A percentile compares a stretch with the other conserved stretches of the same genome.
Conservation (phyloP, 92 coral and sea anemone genomes). For the Palythoa heliodiscus region DNA sequence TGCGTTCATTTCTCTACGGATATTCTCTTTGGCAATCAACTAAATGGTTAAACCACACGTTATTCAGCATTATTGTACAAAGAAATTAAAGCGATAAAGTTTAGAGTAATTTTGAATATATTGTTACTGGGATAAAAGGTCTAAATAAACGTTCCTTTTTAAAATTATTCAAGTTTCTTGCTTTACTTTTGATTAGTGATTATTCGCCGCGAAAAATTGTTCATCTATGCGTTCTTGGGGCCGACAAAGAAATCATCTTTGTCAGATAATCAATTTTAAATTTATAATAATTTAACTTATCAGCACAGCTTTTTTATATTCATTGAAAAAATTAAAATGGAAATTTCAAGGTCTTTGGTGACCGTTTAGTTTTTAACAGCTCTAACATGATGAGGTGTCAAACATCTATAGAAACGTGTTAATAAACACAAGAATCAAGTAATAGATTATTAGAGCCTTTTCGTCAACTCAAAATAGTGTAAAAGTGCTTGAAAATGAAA, state of each 20-base stretch:
- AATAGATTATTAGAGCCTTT: constrained; percentile 69
- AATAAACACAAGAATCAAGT: constrained; percentile 66
- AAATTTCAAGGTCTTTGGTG: constrained; percentile 22
- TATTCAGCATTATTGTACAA: not conserved
- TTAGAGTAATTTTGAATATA: constrained; percentile 24
- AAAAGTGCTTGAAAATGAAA: constrained; percentile 43
- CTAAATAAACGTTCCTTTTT: constrained; percentile 22
- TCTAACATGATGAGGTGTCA: constrained; percentile 32
- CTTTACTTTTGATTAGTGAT: not conserved
- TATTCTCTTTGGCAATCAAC: constrained; percentile 2
- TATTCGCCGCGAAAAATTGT: constrained; percentile 19
- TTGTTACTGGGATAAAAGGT: constrained; percentile 22
- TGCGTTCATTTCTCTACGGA: not conserved
- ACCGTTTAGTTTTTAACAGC: constrained; percentile 23
- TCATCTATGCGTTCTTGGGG: not conserved
- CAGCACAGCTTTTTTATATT: constrained; percentile 24
- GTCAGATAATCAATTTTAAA: constrained; percentile 7
- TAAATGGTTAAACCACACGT: not conserved
- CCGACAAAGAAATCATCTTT: constrained; percentile 9
- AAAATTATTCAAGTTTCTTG: constrained; percentile 6
- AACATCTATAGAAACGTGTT: constrained; percentile 62
- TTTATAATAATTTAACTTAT: not conserved
- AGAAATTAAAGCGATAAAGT: constrained; percentile 17
- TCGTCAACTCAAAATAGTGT: constrained; percentile 57
- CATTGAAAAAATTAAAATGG: constrained; percentile 20